Evolutionary conservation across 2,113 vertebrate genomes (phyloP), one percentile per base, ranked within the genome.

Genomic region (Calyptomena viridis): DNA sequence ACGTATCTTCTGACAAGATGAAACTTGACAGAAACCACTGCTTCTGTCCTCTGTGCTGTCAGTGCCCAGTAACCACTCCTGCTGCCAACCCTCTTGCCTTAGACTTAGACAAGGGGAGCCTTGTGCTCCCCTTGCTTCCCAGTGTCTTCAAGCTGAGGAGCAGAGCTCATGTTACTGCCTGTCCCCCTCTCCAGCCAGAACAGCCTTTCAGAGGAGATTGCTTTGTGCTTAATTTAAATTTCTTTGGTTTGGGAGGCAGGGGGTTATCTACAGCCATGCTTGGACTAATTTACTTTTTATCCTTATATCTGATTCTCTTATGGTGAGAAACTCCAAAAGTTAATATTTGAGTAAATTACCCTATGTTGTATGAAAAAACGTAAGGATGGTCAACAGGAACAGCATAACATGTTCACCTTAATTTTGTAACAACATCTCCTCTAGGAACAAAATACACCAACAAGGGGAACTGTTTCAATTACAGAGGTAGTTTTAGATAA

Each of bases 301-400:
- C 40, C 46, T 84, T 88, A 6, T 75, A 53, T 64, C 47, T 2
- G 2, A 37, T 77, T 94, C 28, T 76, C 22, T 62, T 75, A 33
- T 7, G 21, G 22, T 71, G 39, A 71, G 73, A 93, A 86, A 67
- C 59, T 84, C 53, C 47, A 76, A 42, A 77, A 94, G 69, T 74
- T 95, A 52, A 59, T 40, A 82, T 86, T 82, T 82, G 53, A 62
- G 40, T 72, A 73, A 95, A 92, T 81, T 91, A 78, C 58, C 42
- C 42, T 74, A 28, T 53, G 30, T 11, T 27, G 21, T 67, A 55
- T 91, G 90, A 79, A 91, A 87, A 93, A 96, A 71, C 25, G 76
- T 73, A 37, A 90, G 58, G 40, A 82, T 82, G 31, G 84, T 90
- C 5, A 49, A 59, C 39, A 74, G 44, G 44, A 95, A 79, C 53